A percentile compares a stretch with the other conserved stretches of the same genome.
These are phyloP conservation scores for Nomada fucata DNA, from an alignment of 2,888 invertebrate species.

Conservation along the genomic window DNA sequence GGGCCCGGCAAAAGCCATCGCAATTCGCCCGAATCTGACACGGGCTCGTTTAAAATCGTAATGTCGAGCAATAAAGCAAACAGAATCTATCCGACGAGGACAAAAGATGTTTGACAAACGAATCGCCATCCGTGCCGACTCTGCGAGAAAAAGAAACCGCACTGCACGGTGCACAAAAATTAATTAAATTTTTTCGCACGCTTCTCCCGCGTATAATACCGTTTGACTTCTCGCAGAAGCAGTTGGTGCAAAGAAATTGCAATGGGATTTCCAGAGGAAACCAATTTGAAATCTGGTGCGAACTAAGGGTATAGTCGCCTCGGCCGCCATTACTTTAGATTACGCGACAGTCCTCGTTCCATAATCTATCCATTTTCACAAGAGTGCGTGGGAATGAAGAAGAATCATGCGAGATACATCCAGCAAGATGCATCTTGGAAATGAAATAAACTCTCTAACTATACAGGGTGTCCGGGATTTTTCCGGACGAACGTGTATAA, in stretches of 20 bases:
- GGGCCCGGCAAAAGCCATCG: background rate
- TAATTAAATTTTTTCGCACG: slow-evolving; percentile 26
- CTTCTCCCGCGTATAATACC: slow-evolving; percentile 9
- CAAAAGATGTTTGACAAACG: background rate
- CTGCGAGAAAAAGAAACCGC: background rate
- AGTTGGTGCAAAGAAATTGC: slow-evolving; percentile 27
- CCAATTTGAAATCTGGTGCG: slow-evolving; percentile 59
- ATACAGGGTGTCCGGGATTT: too few species aligned
- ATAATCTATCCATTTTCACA: slow-evolving; percentile 53
- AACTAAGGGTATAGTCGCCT: slow-evolving; percentile 37
- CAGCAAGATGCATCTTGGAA: background rate
- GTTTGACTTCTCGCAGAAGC: slow-evolving; percentile 28
- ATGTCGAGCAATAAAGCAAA: slow-evolving; percentile 1
- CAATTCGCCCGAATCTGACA: background rate
- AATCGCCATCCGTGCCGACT: background rate
- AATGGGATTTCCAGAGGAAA: slow-evolving; percentile 40
- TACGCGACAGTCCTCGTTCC: slow-evolving; percentile 52
- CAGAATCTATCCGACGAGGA: background rate
- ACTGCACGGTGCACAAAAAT: background rate
- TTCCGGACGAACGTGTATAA: too few species aligned
- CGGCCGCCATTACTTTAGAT: slow-evolving; percentile 56
- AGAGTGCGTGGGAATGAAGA: slow-evolving; percentile 32
- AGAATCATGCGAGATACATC: slow-evolving; percentile 29
- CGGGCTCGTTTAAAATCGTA: slow-evolving; percentile 3
- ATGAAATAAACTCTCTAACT: slow-evolving; percentile 1